Percentiles rank a stretch among this genome's conserved stretches.
These are phyloP conservation scores for Andricus quercusramuli DNA, from an alignment of 2,888 invertebrate genomes.

Conservation along the genomic window DNA sequence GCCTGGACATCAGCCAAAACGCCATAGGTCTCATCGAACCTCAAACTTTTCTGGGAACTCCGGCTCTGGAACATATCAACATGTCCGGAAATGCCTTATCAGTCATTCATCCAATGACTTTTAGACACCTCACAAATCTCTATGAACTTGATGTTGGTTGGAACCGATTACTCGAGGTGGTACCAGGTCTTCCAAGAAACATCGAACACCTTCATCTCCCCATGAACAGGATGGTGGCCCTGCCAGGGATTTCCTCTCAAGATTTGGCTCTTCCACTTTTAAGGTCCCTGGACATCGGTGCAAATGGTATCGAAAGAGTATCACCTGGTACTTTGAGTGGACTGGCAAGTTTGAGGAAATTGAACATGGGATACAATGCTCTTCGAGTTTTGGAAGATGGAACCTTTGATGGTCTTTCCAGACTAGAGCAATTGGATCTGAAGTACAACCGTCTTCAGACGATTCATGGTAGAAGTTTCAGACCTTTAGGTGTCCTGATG, in stretches of 20 bases:
- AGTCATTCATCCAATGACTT: slow-evolving; percentile 87
- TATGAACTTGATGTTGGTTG: slow-evolving; percentile 89
- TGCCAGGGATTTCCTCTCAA: slow-evolving; percentile 84
- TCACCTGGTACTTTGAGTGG: slow-evolving; percentile 84
- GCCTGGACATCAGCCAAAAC: slow-evolving; percentile 89
- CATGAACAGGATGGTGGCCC: slow-evolving; percentile 84
- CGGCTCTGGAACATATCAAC: slow-evolving; percentile 88
- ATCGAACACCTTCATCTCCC: slow-evolving; percentile 87
- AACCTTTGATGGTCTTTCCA: slow-evolving; percentile 85
- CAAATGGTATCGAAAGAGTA: slow-evolving; percentile 87
- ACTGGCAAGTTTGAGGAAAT: slow-evolving; percentile 84
- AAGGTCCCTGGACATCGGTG: slow-evolving; percentile 87
- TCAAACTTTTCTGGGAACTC: slow-evolving; percentile 86
- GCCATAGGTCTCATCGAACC: slow-evolving; percentile 86
- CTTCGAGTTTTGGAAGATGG: slow-evolving; percentile 85
- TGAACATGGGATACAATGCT: slow-evolving; percentile 87
- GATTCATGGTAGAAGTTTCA: slow-evolving; percentile 84
- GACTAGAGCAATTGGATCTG: slow-evolving; percentile 87
- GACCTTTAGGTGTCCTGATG: slow-evolving; percentile 83
- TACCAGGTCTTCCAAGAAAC: slow-evolving; percentile 88
- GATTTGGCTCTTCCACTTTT: slow-evolving; percentile 87
- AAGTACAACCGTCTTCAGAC: slow-evolving; percentile 86
- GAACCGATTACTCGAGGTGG: slow-evolving; percentile 87
- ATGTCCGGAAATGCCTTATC: slow-evolving; percentile 88
- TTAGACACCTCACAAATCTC: slow-evolving; percentile 86